Percentiles rank a stretch among this genome's conserved stretches.
Evolutionary conservation across 2,113 vertebrate species (phyloP).

Genomic region (Balaeniceps rex): DNA sequence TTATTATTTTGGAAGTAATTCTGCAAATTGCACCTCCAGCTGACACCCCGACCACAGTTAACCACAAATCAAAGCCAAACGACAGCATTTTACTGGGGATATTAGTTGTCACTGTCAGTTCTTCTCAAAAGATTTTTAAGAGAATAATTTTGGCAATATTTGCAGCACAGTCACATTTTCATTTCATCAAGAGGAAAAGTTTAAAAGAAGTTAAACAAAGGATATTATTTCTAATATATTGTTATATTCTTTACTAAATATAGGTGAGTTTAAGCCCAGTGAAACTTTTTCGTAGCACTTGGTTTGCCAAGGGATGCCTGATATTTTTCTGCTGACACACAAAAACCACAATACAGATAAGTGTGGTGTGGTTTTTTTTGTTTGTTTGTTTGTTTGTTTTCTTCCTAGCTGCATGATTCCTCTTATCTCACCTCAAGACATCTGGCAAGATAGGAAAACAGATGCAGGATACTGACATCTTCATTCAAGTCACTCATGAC

Average conservation of each 20-base stretch:
- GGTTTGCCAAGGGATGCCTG: background rate
- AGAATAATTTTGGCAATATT: background rate
- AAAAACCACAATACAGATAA: background rate
- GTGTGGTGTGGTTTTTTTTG: fast-evolving
- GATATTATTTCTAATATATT: background rate
- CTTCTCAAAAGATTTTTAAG: background rate
- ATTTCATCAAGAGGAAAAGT: background rate
- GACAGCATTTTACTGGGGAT: background rate
- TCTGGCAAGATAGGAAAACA: conserved; percentile 5
- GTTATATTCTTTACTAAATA: background rate
- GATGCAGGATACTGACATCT: conserved; percentile 1
- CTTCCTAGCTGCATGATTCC: background rate
- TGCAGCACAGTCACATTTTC: background rate
- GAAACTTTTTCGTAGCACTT: background rate
- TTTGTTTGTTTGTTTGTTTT: too few relatives aligned
- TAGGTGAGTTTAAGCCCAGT: background rate
- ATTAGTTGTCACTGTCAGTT: background rate
- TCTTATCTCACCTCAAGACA: conserved; percentile 15
- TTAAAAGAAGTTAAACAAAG: background rate
- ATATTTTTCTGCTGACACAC: background rate
- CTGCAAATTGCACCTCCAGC: background rate
- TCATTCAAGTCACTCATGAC: conserved; percentile 27
- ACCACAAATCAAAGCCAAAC: conserved; percentile 34
- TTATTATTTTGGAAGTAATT: conserved; percentile 6
- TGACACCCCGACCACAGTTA: background rate